A percentile compares a stretch with the other conserved stretches of the same genome.
These are phyloP conservation scores for Eretmochelys imbricata DNA, from an alignment of 2,113 vertebrate genomes.

Conservation along the genomic window DNA sequence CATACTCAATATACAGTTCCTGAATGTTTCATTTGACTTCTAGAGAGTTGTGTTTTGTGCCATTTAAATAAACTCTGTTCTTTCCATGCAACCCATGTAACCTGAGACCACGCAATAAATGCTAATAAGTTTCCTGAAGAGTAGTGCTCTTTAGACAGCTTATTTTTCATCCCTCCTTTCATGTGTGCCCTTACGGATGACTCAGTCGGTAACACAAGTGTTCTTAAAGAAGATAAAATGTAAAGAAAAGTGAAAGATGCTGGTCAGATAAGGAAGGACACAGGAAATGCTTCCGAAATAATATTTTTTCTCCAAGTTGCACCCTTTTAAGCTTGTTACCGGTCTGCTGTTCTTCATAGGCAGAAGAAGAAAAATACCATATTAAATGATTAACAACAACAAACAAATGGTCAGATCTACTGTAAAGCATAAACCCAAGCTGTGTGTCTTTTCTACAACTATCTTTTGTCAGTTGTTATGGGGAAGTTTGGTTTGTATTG, in stretches of 20 bases:
- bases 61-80: constrained; percentile 70
- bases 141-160: constrained; percentile 77
- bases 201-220: constrained; percentile 69
- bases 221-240: constrained; percentile 77
- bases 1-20: constrained; percentile 9
- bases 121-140: constrained; percentile 81
- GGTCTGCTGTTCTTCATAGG: constrained; percentile 5
- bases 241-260: constrained; percentile 74
- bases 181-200: constrained; percentile 78
- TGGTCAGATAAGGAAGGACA: constrained; percentile 67
- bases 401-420: constrained; percentile 21
- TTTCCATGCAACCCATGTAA: constrained; percentile 74
- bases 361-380: constrained; percentile 33
- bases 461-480: background rate
- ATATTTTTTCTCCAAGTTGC: background rate
- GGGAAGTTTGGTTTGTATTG: background rate
- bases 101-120: constrained; percentile 77
- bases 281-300: constrained; percentile 69
- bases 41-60: constrained; percentile 44
- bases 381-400: constrained; percentile 40
- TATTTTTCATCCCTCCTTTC: constrained; percentile 80
- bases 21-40: constrained; percentile 50
- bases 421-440: constrained; percentile 12
- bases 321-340: constrained; percentile 55
- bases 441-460: background rate